Conservation (phyloP, 53 echinoderm and acorn worm species). For the Luidia sarsii region DNA sequence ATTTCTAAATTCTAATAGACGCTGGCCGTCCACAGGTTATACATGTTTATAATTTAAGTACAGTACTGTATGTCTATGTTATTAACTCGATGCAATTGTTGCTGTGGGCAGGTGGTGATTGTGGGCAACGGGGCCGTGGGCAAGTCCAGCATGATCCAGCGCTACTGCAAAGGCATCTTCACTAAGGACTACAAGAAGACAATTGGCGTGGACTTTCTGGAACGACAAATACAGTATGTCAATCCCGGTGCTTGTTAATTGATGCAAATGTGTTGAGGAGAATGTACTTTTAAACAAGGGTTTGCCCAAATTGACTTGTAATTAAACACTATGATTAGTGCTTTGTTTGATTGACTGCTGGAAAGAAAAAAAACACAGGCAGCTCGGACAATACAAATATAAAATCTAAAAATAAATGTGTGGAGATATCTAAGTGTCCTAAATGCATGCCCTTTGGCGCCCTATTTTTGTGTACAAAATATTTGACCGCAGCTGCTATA, state of each 20-base stretch:
- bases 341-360: too few species aligned
- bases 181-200: conserved; percentile 98
- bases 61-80: too few species aligned
- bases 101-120: conserved; percentile 65
- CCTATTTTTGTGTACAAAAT: too few species aligned
- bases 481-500: too few species aligned
- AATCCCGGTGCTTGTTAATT: too few species aligned
- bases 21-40: background rate
- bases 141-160: conserved; percentile 98
- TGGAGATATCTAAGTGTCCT: background rate
- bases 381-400: background rate
- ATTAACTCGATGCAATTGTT: background rate
- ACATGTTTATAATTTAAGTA: background rate
- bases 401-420: background rate
- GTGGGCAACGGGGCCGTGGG: conserved; percentile 98
- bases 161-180: conserved; percentile 99
- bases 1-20: background rate
- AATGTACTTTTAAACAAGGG: too few species aligned
- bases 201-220: conserved; percentile 95
- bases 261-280: too few species aligned
- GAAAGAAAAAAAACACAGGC: background rate
- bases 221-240: conserved; percentile 95
- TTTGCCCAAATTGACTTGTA: too few species aligned
- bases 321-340: too few species aligned
- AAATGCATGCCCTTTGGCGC: too few species aligned